Base-by-base conservation (phyloP, 1,140 invertebrate species). In the Dendroctonus valens region DNA sequence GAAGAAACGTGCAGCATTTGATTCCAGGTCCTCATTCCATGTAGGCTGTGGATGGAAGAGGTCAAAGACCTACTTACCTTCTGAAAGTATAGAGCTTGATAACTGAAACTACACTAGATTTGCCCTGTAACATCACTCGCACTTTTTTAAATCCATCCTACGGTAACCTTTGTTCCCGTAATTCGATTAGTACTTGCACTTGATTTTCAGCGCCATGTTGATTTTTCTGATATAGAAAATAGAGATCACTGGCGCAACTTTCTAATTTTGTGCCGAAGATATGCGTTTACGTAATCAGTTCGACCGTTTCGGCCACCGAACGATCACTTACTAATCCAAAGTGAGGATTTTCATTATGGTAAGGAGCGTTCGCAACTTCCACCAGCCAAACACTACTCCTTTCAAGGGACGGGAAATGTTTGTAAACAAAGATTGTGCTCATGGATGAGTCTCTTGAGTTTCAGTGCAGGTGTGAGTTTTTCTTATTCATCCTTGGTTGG, bases 181-280 rank as follows among this genome's bases (percentile, higher is more conserved):
- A 64, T 65, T 52, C 55, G 57, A 65, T 65, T 62, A 61, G 61
- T 52, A 59, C 51, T 65, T 59, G 54, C 59, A 61, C 48, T 65
- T 66, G 63, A 65, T 69, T 65, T 59, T 67, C 63, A 59, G 44
- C 70, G 70, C 70, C 70, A 71, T 71, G 64, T 71, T 71, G 70
- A 59, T 64, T 71, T 69, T 64, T 59, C 44, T 37, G 50, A 41
- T 58, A 41, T 58, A 41, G 8, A 57, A 51, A 64, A 69, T 68
- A 63, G 48, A 53, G 65, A 65, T 69, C 69, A 50, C 62, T 68
- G 58, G 66, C 58, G 65, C 60, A 65, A 71, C 70, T 71, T 71
- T 71, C 70, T 71, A 71, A 67, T 69, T 70, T 62, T 38, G 40
- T 39, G 12, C 15, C 37, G 49, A 57, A 15, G 12, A 41, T 40